phyloP scores from a whole-genome alignment of 1,140 invertebrate genomes.

The Protaetia brevitarsis region DNA sequence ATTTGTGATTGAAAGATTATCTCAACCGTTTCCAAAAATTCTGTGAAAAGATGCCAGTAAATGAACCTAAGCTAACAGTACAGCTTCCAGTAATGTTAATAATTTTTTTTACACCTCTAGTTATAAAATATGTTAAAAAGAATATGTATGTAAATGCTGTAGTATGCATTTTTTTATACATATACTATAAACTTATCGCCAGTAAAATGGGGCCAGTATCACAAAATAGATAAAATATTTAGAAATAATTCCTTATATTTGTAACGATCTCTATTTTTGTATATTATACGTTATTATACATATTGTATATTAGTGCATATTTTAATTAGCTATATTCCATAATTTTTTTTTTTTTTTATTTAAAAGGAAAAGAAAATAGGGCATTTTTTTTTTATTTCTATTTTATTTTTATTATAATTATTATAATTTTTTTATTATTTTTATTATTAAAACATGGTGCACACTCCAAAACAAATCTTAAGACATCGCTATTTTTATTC shows the following conservation, averaged over 20 bases:
- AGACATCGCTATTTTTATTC: too few relatives aligned
- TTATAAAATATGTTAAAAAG: too few relatives aligned
- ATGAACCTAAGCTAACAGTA: too few relatives aligned
- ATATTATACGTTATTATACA: background rate
- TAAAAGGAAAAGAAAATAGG: background rate
- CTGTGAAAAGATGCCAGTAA: too few relatives aligned
- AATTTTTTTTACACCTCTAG: too few relatives aligned
- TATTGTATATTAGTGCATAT: background rate
- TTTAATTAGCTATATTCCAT: too few relatives aligned
- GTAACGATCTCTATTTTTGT: background rate
- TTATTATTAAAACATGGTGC: too few relatives aligned
- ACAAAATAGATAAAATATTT: background rate
- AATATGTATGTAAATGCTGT: too few relatives aligned
- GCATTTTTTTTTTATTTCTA: background rate
- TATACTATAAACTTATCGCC: conserved; percentile 15
- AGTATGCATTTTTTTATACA: background rate
- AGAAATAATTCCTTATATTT: background rate
- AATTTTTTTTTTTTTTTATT: background rate
- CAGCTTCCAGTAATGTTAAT: too few relatives aligned
- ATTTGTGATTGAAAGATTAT: too few relatives aligned
- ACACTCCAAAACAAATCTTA: too few relatives aligned
- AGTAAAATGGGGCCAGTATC: conserved; percentile 13
- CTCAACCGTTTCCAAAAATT: too few relatives aligned
- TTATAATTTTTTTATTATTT: conserved; percentile 5
- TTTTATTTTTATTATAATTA: background rate